Conservation (phyloP, 2,888 invertebrate genomes). For the Rambutsinella grinnellia region DNA sequence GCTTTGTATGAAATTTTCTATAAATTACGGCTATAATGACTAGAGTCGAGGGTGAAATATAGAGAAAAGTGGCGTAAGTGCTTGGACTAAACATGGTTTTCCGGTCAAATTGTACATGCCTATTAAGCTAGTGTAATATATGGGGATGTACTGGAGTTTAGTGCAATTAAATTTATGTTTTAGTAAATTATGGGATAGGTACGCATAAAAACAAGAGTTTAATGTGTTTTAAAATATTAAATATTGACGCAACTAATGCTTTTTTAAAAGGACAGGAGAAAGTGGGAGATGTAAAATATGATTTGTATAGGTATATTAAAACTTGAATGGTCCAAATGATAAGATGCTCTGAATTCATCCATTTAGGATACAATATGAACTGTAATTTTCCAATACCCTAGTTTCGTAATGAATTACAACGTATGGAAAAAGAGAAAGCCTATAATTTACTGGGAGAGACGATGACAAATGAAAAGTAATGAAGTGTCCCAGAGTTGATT, state of each 20-base stretch:
- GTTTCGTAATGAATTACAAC: too few species aligned
- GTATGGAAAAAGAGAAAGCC: too few species aligned
- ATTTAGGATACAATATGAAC: too few species aligned
- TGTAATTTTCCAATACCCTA: too few species aligned
- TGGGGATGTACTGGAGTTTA: conserved; percentile 22
- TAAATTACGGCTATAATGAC: too few species aligned
- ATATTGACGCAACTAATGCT: not conserved
- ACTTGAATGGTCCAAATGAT: not conserved
- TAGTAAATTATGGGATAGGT: not conserved
- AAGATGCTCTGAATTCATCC: not conserved
- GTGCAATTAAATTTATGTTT: conserved; percentile 39
- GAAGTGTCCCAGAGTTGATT: too few species aligned
- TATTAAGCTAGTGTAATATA: too few species aligned
- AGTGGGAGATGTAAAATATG: not conserved
- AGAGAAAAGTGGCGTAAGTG: too few species aligned
- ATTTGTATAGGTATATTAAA: not conserved
- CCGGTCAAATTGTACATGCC: conserved; percentile 24
- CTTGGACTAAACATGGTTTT: conserved; percentile 16
- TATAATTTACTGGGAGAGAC: too few species aligned
- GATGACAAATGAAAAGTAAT: too few species aligned
- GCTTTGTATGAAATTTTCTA: too few species aligned
- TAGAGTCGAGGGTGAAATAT: too few species aligned
- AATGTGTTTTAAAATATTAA: not conserved
- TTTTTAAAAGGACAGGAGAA: not conserved
- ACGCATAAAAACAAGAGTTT: conserved; percentile 2